A percentile compares a stretch with the other conserved stretches of the same genome.
These are phyloP conservation scores for Brachylomia viminalis DNA, from an alignment of 2,888 invertebrate species.

Conservation along the genomic window DNA sequence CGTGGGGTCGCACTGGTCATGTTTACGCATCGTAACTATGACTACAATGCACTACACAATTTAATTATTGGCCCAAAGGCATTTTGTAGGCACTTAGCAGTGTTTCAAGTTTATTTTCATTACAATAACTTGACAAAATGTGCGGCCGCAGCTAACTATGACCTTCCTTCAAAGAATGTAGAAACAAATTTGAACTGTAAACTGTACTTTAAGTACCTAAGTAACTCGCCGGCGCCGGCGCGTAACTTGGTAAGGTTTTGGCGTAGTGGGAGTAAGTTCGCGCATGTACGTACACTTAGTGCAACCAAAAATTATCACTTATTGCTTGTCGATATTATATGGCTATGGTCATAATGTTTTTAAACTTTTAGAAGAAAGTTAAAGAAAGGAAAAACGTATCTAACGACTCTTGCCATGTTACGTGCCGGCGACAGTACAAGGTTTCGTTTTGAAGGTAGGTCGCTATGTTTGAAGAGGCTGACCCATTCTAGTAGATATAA, in stretches of 20 bases:
- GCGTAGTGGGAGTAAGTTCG: no score
- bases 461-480: conserved; percentile 69
- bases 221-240: no score
- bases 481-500: conserved; percentile 63
- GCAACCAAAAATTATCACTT: no score
- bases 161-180: conserved; percentile 47
- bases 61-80: neutral
- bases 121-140: neutral
- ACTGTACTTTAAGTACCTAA: no score
- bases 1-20: conserved; percentile 15
- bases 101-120: neutral
- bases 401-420: no score
- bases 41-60: neutral
- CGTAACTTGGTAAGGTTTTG: no score
- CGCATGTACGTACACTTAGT: no score
- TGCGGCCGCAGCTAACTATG: conserved; percentile 23
- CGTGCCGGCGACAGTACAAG: neutral
- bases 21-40: no score
- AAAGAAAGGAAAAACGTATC: no score
- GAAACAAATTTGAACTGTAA: conserved; percentile 20
- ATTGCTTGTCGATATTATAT: no score
- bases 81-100: neutral
- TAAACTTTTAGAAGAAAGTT: no score
- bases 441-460: conserved; percentile 53
- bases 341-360: no score